phyloP scores from a whole-genome alignment of 2,888 invertebrate species.

The Orthosia incerta region DNA sequence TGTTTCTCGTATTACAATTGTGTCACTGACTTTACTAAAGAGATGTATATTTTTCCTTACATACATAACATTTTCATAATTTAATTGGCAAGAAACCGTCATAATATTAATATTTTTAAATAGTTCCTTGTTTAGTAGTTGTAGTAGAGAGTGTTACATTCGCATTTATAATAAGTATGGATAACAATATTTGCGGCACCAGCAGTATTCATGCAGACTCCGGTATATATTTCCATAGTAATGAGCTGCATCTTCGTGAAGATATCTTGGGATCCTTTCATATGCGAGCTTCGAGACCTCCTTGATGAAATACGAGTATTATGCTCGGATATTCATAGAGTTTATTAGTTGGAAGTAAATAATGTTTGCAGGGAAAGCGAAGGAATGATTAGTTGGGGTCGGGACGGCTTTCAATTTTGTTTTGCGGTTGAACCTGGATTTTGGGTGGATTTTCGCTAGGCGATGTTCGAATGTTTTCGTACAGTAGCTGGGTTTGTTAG shows the following conservation, averaged over 20 bases:
- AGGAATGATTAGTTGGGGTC: constrained; percentile 62
- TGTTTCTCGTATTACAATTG: too few relatives aligned
- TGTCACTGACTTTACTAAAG: too few relatives aligned
- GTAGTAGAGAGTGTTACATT: too few relatives aligned
- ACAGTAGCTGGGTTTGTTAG: neutral
- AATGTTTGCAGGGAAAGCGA: constrained; percentile 57
- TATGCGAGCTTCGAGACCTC: constrained; percentile 53
- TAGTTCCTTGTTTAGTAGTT: too few relatives aligned
- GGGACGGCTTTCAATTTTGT: constrained; percentile 46
- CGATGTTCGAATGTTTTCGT: constrained; percentile 5
- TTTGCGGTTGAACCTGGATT: constrained; percentile 47
- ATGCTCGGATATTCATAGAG: constrained; percentile 57
- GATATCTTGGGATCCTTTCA: constrained; percentile 63
- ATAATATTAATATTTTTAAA: too few relatives aligned
- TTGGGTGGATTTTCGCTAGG: constrained; percentile 20
- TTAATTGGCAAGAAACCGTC: too few relatives aligned
- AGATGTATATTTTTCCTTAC: too few relatives aligned
- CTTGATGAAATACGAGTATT: constrained; percentile 65
- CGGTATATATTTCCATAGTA: constrained; percentile 77
- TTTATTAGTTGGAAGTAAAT: constrained; percentile 66
- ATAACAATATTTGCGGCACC: constrained; percentile 69
- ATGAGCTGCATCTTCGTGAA: constrained; percentile 65
- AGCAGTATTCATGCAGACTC: constrained; percentile 70
- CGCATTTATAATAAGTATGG: too few relatives aligned
- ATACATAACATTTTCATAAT: too few relatives aligned